These are phyloP conservation scores for Chaetodon auriga DNA, from an alignment of 2,113 vertebrate species.

Conservation along the genomic window DNA sequence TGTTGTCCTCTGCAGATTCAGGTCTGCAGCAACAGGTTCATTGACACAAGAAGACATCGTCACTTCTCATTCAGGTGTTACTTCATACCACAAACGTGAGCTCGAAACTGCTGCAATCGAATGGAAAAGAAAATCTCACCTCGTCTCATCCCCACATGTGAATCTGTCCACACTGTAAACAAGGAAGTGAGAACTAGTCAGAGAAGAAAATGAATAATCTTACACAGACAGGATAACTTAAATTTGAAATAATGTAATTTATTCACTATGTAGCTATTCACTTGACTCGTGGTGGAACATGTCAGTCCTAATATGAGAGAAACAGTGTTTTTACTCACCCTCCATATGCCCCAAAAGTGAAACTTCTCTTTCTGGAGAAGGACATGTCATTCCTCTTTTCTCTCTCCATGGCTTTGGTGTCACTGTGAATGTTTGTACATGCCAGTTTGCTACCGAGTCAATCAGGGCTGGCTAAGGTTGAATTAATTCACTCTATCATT, in stretches of 20 bases:
- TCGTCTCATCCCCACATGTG: slow-evolving; percentile 70
- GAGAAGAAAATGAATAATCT: slow-evolving; percentile 6
- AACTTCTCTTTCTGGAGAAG: slow-evolving; percentile 87
- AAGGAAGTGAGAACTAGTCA: slow-evolving; percentile 57
- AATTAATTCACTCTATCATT: slow-evolving; percentile 82
- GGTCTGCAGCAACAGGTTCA: slow-evolving; percentile 74
- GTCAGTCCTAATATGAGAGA: slow-evolving; percentile 14
- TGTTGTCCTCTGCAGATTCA: slow-evolving; percentile 71
- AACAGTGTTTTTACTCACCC: slow-evolving; percentile 82
- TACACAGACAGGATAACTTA: slow-evolving; percentile 14
- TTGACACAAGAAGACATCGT: slow-evolving; percentile 33
- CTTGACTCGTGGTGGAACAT: slow-evolving; percentile 1
- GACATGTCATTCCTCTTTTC: slow-evolving; percentile 79
- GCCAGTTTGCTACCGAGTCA: slow-evolving; percentile 80
- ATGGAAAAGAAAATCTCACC: slow-evolving; percentile 62
- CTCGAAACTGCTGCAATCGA: slow-evolving; percentile 18
- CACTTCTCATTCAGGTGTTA: not conserved
- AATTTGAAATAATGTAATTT: not conserved
- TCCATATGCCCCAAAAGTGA: slow-evolving; percentile 85
- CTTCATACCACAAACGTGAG: not conserved
- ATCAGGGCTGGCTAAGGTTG: slow-evolving; percentile 82
- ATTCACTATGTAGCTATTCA: not conserved
- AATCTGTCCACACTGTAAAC: slow-evolving; percentile 73
- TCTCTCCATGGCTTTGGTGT: slow-evolving; percentile 72
- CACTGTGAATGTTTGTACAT: slow-evolving; percentile 63